These are phyloP conservation scores for Trichogramma evanescens DNA, from an alignment of 2,888 invertebrate genomes.

Conservation along the genomic window DNA sequence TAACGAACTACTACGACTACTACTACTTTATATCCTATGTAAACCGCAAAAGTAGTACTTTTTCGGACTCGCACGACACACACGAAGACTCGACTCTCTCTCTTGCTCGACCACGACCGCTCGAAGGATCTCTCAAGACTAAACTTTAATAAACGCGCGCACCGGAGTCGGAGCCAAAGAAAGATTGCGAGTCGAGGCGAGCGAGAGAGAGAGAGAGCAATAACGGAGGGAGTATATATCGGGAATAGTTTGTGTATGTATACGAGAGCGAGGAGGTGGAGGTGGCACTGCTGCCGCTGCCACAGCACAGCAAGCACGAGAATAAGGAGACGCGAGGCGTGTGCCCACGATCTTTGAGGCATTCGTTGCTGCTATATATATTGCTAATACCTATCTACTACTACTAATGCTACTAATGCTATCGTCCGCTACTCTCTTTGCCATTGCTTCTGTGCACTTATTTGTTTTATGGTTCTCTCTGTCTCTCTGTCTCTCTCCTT, in stretches of 20 bases:
- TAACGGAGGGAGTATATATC: neutral
- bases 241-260: too few relatives aligned
- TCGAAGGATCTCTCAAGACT: neutral
- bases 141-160: conserved; percentile 6
- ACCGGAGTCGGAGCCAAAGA: conserved; percentile 11
- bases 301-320: conserved; percentile 20
- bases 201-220: conserved; percentile 2
- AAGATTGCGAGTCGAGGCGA: conserved; percentile 22
- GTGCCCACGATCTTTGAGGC: conserved; percentile 26
- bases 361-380: too few relatives aligned
- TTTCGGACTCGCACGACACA: too few relatives aligned
- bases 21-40: too few relatives aligned
- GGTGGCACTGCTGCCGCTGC: conserved; percentile 14
- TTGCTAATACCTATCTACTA: too few relatives aligned
- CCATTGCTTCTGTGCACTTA: too few relatives aligned
- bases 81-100: neutral
- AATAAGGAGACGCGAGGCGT: conserved; percentile 22
- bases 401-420: too few relatives aligned
- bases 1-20: too few relatives aligned
- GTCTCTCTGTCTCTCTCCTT: too few relatives aligned
- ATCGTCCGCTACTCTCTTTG: too few relatives aligned
- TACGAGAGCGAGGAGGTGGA: conserved; percentile 2
- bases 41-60: too few relatives aligned
- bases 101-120: neutral
- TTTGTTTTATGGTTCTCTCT: too few relatives aligned